A percentile compares a stretch with the other conserved stretches of the same genome.
Conservation (phyloP, 2,113 vertebrate species). For the Axis porcinus region DNA sequence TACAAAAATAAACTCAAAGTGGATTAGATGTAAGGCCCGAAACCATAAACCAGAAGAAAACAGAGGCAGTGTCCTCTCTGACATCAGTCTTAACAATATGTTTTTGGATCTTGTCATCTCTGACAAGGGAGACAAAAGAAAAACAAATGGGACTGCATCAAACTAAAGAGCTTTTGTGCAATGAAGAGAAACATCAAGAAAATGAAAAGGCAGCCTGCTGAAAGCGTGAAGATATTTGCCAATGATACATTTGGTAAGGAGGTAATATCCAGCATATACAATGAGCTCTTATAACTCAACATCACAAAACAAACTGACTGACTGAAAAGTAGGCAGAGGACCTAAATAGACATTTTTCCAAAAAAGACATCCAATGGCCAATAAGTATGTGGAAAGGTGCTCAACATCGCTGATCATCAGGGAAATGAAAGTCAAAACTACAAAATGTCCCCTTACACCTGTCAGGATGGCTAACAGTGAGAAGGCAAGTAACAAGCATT, state of each 20-base stretch:
- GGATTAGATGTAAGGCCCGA: background rate
- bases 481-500: background rate
- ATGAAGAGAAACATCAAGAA: background rate
- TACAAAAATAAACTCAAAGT: background rate
- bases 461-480: background rate
- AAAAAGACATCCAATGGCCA: background rate
- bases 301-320: background rate
- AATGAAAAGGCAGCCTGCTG: background rate
- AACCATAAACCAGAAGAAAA: background rate
- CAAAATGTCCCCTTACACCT: background rate
- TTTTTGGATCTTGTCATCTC: background rate
- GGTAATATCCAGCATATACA: background rate
- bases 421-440: background rate
- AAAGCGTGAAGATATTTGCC: background rate
- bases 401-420: background rate
- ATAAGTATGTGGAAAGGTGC: background rate
- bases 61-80: background rate
- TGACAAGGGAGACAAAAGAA: background rate
- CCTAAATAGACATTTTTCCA: background rate
- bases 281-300: background rate
- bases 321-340: background rate
- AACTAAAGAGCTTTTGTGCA: background rate
- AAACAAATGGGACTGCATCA: background rate
- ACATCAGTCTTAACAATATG: background rate
- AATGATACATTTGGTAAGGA: background rate